Evolutionary conservation across 2,797 vertebrate genomes (phyloP).

Genomic region (Trachops cirrhosus): DNA sequence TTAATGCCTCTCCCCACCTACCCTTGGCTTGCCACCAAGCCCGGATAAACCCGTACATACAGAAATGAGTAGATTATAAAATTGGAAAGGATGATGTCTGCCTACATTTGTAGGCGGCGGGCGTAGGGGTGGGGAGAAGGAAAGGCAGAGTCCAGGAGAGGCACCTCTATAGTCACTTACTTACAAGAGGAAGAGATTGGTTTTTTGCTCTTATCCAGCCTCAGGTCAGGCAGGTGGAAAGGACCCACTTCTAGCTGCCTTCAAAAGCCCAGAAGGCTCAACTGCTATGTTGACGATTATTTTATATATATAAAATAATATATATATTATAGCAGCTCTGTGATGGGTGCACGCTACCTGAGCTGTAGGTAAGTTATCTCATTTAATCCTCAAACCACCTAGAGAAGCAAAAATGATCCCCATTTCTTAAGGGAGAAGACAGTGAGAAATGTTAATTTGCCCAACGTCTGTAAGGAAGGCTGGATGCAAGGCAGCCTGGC

Average conservation of each 20-base stretch:
- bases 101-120: slow-evolving; percentile 50
- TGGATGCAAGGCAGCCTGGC: neutral
- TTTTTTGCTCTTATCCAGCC: neutral
- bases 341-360: neutral
- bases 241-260: neutral
- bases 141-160: slow-evolving; percentile 39
- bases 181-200: slow-evolving; percentile 67
- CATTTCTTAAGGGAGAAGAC: neutral
- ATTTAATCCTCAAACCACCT: neutral
- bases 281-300: neutral
- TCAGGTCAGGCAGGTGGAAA: slow-evolving; percentile 23
- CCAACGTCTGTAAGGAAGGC: neutral
- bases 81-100: slow-evolving; percentile 66
- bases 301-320: neutral
- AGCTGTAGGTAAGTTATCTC: neutral
- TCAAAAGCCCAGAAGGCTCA: slow-evolving; percentile 1
- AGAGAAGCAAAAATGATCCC: neutral
- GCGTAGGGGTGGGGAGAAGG: neutral
- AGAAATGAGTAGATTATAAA: slow-evolving; percentile 60
- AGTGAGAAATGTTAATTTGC: neutral
- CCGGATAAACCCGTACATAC: neutral
- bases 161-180: slow-evolving; percentile 61
- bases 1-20: slow-evolving; percentile 57
- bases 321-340: neutral
- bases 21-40: slow-evolving; percentile 37